phyloP scores from a whole-genome alignment of 1,140 invertebrate species.

The Cephus cinctus region DNA sequence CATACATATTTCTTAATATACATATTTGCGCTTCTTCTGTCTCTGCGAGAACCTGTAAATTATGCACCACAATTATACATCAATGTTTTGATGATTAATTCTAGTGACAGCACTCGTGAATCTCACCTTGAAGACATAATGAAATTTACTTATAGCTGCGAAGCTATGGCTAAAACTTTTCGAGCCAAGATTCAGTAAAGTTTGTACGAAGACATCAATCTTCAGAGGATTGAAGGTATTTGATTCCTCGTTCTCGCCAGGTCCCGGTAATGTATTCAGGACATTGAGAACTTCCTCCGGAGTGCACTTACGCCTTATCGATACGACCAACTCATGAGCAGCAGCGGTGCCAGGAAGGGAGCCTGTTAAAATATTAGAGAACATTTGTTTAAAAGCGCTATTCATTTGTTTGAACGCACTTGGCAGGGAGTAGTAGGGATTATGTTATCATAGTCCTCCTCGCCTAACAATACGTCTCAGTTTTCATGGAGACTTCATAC shows the following conservation, averaged over 20 bases:
- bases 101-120: constrained; percentile 1
- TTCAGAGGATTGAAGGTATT: constrained; percentile 84
- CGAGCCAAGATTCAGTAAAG: constrained; percentile 86
- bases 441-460: background rate
- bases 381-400: background rate
- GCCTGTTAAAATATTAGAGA: constrained; percentile 56
- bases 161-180: constrained; percentile 99
- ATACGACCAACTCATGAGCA: constrained; percentile 80
- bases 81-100: constrained; percentile 13
- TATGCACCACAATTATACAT: constrained; percentile 14
- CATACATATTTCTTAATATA: constrained; percentile 89
- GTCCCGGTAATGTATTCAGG: constrained; percentile 82
- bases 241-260: constrained; percentile 69
- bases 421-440: background rate
- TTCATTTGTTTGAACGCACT: background rate
- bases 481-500: background rate
- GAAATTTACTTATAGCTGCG: constrained; percentile 95
- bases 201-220: constrained; percentile 96
- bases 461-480: too few species aligned
- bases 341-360: constrained; percentile 77
- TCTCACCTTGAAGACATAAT: constrained; percentile 85
- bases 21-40: constrained; percentile 96
- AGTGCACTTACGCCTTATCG: constrained; percentile 85
- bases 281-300: constrained; percentile 90
- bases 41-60: constrained; percentile 75